Conservation (phyloP, 1,140 invertebrate genomes). For the Orchestia grillus region DNA sequence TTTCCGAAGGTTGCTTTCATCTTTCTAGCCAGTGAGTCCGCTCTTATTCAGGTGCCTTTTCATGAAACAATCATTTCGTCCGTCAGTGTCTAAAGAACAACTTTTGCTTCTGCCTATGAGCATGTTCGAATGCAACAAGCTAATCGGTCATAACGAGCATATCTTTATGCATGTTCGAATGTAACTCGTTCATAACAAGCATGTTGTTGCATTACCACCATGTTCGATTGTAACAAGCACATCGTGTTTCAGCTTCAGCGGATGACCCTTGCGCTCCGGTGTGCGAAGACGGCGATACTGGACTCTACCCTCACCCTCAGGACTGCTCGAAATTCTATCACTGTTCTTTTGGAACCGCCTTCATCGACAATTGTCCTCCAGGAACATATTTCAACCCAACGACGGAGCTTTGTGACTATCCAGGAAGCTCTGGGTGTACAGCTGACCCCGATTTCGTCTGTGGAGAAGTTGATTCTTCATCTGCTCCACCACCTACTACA, state of each 20-base stretch:
- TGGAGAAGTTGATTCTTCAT: background rate
- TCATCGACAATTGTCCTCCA: constrained; percentile 58
- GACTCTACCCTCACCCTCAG: constrained; percentile 68
- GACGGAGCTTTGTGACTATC: background rate
- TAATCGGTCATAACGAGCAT: too few species aligned
- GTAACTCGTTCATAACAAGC: too few species aligned
- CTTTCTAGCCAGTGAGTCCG: too few species aligned
- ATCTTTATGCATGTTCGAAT: too few species aligned
- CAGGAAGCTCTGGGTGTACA: background rate
- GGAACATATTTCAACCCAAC: background rate
- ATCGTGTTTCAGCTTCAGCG: background rate
- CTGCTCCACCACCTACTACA: background rate
- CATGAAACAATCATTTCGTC: too few species aligned
- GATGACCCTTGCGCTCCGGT: background rate
- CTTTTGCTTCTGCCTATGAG: too few species aligned
- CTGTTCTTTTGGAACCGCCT: background rate
- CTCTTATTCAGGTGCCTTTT: too few species aligned
- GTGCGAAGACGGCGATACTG: background rate
- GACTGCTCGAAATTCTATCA: constrained; percentile 65
- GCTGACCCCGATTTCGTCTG: background rate
- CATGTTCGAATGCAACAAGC: too few species aligned
- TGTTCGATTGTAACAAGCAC: background rate
- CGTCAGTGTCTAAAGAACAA: too few species aligned
- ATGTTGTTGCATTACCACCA: too few species aligned
- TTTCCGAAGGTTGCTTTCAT: too few species aligned